These are phyloP conservation scores for Micronycteris hirsuta DNA, from an alignment of 2,113 vertebrate genomes.

Conservation along the genomic window DNA sequence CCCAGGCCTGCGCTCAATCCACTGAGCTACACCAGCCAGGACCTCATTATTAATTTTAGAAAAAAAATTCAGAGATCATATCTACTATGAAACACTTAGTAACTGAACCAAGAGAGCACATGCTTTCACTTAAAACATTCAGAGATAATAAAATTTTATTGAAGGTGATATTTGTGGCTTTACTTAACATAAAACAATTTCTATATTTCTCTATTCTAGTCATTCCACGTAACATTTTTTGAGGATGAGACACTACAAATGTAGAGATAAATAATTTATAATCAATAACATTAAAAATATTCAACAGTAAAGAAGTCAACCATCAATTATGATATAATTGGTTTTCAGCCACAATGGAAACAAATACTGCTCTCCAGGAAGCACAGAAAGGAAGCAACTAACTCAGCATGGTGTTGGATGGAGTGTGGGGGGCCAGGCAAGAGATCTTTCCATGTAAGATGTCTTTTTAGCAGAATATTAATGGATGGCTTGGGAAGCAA, in stretches of 20 bases:
- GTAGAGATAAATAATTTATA: conserved; percentile 21
- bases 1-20: too few species aligned
- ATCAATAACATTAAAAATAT: conserved; percentile 24
- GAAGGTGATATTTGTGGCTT: conserved; percentile 1
- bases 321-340: background rate
- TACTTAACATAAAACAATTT: background rate
- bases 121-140: background rate
- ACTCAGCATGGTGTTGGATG: background rate
- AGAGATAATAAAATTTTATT: background rate
- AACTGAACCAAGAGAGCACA: background rate
- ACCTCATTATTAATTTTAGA: background rate
- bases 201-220: background rate
- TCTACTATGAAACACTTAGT: background rate
- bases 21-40: too few species aligned
- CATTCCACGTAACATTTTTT: background rate
- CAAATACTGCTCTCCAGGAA: background rate
- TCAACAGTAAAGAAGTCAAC: background rate
- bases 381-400: background rate
- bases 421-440: background rate
- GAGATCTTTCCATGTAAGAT: background rate
- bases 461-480: conserved; percentile 1
- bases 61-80: background rate
- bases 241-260: background rate
- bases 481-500: background rate
- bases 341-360: background rate